A percentile compares a stretch with the other conserved stretches of the same genome.
Conservation (phyloP, 2,113 vertebrate species). For the Ellobius talpinus region DNA sequence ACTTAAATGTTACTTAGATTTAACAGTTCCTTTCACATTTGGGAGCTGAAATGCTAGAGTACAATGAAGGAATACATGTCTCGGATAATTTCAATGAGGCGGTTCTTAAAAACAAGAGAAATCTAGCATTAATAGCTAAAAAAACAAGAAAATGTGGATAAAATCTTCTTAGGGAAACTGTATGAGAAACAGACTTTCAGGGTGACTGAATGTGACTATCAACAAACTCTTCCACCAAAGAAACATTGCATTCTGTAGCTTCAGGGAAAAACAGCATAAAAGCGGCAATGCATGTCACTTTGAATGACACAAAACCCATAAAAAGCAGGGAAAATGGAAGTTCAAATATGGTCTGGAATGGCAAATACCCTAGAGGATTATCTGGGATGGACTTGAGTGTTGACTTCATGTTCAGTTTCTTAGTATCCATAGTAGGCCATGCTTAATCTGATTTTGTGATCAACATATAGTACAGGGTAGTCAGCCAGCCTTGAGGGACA, state of each 20-base stretch:
- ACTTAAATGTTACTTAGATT: constrained; percentile 54
- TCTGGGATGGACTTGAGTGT: background rate
- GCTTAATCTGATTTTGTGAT: background rate
- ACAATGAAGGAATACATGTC: constrained; percentile 11
- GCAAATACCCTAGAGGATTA: background rate
- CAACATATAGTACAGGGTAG: background rate
- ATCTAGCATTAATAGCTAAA: background rate
- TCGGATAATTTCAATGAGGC: constrained; percentile 36
- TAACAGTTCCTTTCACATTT: constrained; percentile 53
- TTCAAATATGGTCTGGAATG: background rate
- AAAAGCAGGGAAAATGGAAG: background rate
- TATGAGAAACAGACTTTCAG: background rate
- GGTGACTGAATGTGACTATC: background rate
- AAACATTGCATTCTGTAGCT: background rate
- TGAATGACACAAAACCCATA: background rate
- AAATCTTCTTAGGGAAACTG: background rate
- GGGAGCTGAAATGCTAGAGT: constrained; percentile 28
- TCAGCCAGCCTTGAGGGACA: background rate
- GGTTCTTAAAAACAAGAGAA: background rate
- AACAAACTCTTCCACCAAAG: background rate
- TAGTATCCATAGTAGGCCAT: background rate
- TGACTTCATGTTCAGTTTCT: background rate
- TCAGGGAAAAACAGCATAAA: background rate
- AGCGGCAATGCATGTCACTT: background rate
- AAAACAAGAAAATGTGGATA: background rate